phyloP scores from a whole-genome alignment of 2,113 vertebrate species.

The Prunella fulvescens region DNA sequence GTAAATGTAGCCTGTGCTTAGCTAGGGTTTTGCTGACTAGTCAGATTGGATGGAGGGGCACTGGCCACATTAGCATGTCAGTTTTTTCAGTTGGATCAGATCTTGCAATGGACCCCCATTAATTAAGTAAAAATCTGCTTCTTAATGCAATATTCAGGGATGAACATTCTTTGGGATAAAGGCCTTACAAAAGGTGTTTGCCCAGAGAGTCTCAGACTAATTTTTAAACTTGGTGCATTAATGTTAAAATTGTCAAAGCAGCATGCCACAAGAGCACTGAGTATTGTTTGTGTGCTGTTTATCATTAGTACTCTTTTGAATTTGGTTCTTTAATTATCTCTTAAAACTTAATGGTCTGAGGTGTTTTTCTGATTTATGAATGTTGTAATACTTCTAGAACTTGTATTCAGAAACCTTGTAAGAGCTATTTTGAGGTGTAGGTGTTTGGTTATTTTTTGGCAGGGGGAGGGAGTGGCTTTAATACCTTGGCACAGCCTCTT shows the following conservation, averaged over 20 bases:
- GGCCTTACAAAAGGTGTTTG: background rate
- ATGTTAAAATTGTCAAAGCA: background rate
- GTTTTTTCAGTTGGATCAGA: background rate
- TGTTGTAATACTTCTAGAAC: background rate
- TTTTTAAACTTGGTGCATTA: background rate
- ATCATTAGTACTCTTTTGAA: background rate
- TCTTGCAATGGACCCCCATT: background rate
- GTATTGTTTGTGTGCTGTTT: background rate
- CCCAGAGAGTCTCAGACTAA: background rate
- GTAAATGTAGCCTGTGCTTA: slow-evolving; percentile 3
- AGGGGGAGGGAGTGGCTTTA: background rate
- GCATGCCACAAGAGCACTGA: background rate
- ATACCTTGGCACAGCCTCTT: background rate
- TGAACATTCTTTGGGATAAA: background rate
- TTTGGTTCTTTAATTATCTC: background rate
- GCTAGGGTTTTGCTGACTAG: background rate
- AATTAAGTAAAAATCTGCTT: background rate
- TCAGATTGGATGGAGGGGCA: background rate
- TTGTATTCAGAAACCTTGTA: background rate
- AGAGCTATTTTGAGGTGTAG: background rate
- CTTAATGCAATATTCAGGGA: background rate
- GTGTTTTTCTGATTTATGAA: background rate
- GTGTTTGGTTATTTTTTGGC: background rate
- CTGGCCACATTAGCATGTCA: background rate
- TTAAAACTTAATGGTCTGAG: background rate